Base-by-base conservation (phyloP, 1,140 invertebrate genomes). In the Artemia franciscana region DNA sequence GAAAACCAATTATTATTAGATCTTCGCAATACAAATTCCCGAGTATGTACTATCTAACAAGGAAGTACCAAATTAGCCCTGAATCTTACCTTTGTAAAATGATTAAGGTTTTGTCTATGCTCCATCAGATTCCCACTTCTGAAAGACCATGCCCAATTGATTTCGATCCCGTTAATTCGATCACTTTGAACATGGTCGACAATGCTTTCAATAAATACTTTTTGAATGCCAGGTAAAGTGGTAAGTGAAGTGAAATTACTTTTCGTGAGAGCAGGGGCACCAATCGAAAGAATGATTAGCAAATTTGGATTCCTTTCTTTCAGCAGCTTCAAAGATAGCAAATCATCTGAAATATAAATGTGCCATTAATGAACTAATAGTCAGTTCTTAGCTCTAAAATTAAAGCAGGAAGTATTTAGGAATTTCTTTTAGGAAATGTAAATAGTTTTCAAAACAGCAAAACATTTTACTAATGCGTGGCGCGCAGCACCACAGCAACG, bases 131-230 rank as follows among this genome's bases (percentile, higher is more conserved):
- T 62, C 24, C 64, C 66, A 23, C 60, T 30, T 2, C 58, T 26
- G 9, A 58, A 60, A 23, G 67, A 66, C 66, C 65, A 66, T 25
- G 66, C 62, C 67, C 67, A 68, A 57, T 68, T 60, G 30, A 68
- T 65, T 62, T 68, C 67, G 3, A 68, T 27, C 5, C 67, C 67
- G 51, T 68, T 65, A 24, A 68, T 61, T 9, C 59, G 24, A 26
- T 62, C 28, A 21, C 60, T 28, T 21, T 58, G 28, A 24, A 67
- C 58, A 57, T 66, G 64, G 30, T 30, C 39, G 9, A 27, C 51
- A 15, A 66, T 59, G 30, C 59, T 60, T 27, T 63, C 59, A 26
- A 63, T 66, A 28, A 67, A 61, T 56, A 66, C 67, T 4, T 62
- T 58, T 57, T 63, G 56, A 21, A 61, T 61, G 12, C 63, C 65